Percentiles rank a stretch among this genome's conserved stretches.
phyloP scores from a whole-genome alignment of 2,113 vertebrate genomes.

The Neolamprologus caudopunctatus region DNA sequence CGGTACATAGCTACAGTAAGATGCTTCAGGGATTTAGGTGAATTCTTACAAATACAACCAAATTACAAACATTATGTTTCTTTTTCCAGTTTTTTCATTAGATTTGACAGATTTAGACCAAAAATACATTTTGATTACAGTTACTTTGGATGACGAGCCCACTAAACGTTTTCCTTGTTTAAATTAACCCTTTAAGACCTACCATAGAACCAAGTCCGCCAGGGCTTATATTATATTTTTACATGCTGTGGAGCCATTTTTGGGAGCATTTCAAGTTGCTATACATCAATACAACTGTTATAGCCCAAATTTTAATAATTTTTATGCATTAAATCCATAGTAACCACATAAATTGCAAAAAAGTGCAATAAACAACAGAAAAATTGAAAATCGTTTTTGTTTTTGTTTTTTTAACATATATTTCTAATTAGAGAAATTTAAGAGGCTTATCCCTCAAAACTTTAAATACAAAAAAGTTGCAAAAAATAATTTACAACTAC shows the following conservation, averaged over 20 bases:
- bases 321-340: too few relatives aligned
- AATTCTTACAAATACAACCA: neutral
- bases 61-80: neutral
- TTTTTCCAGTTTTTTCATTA: neutral
- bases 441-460: accelerated
- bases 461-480: too few relatives aligned
- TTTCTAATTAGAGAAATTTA: too few relatives aligned
- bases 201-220: too few relatives aligned
- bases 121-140: neutral
- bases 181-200: neutral
- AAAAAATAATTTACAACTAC: accelerated
- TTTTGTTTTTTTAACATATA: too few relatives aligned
- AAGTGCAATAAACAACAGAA: accelerated
- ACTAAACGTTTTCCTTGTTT: neutral
- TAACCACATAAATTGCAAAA: too few relatives aligned
- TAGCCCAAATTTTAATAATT: accelerated
- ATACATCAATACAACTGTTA: accelerated
- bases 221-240: accelerated
- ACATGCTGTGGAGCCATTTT: accelerated
- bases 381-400: too few relatives aligned
- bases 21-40: neutral
- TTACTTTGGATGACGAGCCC: neutral
- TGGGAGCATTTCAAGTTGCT: too few relatives aligned
- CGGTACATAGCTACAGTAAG: neutral
- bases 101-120: neutral